Conservation (phyloP, 2,797 vertebrate species). For the Muraenolepis orangiensis region DNA sequence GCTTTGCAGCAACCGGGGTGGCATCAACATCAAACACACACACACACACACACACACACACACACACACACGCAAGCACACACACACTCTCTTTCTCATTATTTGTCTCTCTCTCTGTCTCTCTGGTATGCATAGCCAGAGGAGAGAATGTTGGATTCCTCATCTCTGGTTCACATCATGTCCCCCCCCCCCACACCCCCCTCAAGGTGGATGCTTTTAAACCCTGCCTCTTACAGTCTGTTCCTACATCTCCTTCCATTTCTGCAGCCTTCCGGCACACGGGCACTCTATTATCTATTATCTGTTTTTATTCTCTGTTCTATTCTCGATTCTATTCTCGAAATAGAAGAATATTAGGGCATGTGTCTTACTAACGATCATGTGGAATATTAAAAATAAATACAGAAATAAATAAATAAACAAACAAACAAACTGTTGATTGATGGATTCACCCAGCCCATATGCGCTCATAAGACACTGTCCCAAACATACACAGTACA, state of each 20-base stretch:
- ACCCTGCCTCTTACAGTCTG: neutral
- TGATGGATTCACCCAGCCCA: neutral
- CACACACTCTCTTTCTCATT: too few species aligned
- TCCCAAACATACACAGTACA: neutral
- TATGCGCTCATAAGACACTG: neutral
- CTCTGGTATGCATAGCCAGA: neutral
- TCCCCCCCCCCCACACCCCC: too few species aligned
- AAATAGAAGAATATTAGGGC: neutral
- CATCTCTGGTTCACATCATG: neutral
- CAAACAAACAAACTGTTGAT: neutral
- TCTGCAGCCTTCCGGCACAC: neutral
- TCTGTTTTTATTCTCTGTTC: neutral
- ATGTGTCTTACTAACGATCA: neutral
- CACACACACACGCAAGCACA: neutral
- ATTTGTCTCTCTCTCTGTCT: too few species aligned
- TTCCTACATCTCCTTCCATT: neutral
- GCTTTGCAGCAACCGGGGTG: conserved; percentile 73
- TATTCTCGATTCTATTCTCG: neutral
- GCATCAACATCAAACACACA: conserved; percentile 56
- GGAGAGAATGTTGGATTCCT: neutral
- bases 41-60: conserved; percentile 1
- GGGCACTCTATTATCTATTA: neutral
- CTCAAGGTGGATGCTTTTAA: neutral
- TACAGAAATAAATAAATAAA: too few species aligned
- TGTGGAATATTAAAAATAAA: too few species aligned